A percentile compares a stretch with the other conserved stretches of the same genome.
Evolutionary conservation across 2,797 vertebrate species (phyloP).

Genomic region (Alca torda): DNA sequence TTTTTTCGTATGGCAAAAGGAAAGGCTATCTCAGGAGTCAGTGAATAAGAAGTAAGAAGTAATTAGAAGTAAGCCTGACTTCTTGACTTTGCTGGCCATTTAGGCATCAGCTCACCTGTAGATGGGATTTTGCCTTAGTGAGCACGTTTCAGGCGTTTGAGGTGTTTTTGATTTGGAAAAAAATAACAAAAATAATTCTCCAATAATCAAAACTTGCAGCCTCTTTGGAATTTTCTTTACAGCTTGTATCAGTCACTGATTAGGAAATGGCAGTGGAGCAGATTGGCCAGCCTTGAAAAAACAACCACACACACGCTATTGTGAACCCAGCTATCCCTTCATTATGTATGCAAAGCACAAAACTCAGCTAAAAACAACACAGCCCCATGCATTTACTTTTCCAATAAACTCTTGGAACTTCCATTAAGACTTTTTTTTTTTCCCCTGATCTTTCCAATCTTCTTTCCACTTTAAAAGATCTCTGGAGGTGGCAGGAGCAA

Average conservation of each 20-base stretch:
- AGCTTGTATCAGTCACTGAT: background rate
- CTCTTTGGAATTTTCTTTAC: background rate
- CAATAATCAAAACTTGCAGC: background rate
- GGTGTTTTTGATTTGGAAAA: background rate
- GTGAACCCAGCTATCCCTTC: background rate
- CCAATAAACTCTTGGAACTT: background rate
- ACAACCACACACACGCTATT: too few species aligned
- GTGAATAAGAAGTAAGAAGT: too few species aligned
- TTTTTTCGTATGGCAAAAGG: background rate
- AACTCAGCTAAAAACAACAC: background rate
- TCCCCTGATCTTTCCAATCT: background rate
- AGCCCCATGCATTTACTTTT: background rate
- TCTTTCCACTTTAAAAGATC: slow-evolving; percentile 24
- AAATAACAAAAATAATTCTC: background rate
- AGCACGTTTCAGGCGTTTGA: background rate
- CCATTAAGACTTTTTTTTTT: background rate
- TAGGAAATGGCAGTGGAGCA: background rate
- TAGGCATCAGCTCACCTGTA: background rate
- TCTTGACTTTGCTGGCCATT: background rate
- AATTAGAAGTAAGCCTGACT: background rate
- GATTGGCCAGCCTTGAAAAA: background rate
- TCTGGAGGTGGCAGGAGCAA: slow-evolving; percentile 5
- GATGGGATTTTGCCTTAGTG: background rate
- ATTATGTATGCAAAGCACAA: background rate
- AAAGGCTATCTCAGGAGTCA: background rate